These are phyloP conservation scores for Sicus ferrugineus DNA, from an alignment of 2,888 invertebrate species.

Conservation along the genomic window DNA sequence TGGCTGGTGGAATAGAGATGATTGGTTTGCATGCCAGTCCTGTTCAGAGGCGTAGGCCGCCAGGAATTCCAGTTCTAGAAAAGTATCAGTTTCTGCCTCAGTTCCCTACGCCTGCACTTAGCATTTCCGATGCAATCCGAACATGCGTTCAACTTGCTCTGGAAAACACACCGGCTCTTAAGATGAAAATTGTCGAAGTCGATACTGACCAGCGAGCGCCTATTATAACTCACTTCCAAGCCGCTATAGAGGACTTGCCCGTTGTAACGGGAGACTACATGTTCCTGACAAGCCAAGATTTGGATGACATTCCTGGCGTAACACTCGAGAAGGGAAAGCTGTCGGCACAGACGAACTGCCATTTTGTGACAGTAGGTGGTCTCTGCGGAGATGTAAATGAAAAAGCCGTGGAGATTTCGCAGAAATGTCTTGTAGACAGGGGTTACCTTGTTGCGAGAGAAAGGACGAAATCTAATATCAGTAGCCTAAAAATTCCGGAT, in stretches of 20 bases:
- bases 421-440: constrained; percentile 67
- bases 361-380: constrained; percentile 55
- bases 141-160: constrained; percentile 74
- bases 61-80: constrained; percentile 80
- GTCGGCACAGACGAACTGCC: constrained; percentile 55
- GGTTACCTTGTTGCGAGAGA: constrained; percentile 73
- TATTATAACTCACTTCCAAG: constrained; percentile 68
- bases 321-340: constrained; percentile 72
- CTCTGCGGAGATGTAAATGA: constrained; percentile 45
- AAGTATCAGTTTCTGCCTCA: constrained; percentile 78
- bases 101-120: constrained; percentile 53
- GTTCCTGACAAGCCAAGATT: constrained; percentile 63
- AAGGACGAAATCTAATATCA: constrained; percentile 66
- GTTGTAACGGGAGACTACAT: constrained; percentile 73
- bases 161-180: constrained; percentile 74
- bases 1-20: constrained; percentile 80
- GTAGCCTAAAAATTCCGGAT: constrained; percentile 46
- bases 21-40: constrained; percentile 79
- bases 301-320: constrained; percentile 65
- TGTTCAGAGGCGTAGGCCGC: constrained; percentile 73
- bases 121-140: constrained; percentile 67
- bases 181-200: constrained; percentile 71
- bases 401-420: constrained; percentile 63
- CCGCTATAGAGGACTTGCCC: constrained; percentile 74
- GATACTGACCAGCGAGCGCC: constrained; percentile 67